Evolutionary conservation across 2,888 invertebrate species (phyloP).

Genomic region (Plebejus argus): DNA sequence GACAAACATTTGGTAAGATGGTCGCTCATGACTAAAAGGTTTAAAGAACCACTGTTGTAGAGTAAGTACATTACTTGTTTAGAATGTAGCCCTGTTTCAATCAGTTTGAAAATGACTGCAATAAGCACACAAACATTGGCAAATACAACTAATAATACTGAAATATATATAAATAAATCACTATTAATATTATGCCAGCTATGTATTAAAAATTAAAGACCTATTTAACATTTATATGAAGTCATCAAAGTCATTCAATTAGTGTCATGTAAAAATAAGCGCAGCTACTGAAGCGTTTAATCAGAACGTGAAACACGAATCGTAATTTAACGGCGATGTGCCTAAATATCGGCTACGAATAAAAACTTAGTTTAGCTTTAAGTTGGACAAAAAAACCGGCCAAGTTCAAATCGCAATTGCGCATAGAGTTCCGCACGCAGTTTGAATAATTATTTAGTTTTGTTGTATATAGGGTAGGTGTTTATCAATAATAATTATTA

Average conservation of each 20-base stretch:
- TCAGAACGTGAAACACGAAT: slow-evolving; percentile 74
- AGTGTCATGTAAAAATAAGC: slow-evolving; percentile 60
- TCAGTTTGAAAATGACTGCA: too few species aligned
- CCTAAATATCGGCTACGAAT: slow-evolving; percentile 62
- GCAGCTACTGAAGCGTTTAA: slow-evolving; percentile 75
- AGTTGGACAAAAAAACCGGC: slow-evolving; percentile 22
- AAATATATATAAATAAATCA: too few species aligned
- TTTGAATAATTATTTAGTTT: not conserved
- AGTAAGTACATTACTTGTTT: too few species aligned
- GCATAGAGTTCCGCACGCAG: not conserved
- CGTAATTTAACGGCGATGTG: slow-evolving; percentile 64
- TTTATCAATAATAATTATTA: too few species aligned
- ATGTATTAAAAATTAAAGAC: not conserved
- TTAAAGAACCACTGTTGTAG: too few species aligned
- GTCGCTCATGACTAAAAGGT: too few species aligned
- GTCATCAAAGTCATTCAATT: slow-evolving; percentile 24
- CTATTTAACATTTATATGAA: not conserved
- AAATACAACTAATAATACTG: too few species aligned
- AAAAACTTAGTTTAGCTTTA: slow-evolving; percentile 67
- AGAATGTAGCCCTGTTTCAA: too few species aligned
- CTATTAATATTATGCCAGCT: not conserved
- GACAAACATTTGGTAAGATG: too few species aligned
- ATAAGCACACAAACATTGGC: too few species aligned
- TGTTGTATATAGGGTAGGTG: not conserved
- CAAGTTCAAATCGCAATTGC: not conserved